Evolutionary conservation across 1,140 invertebrate genomes (phyloP), one percentile per base, ranked within the genome.

Genomic region (Zelostemma sp.): DNA sequence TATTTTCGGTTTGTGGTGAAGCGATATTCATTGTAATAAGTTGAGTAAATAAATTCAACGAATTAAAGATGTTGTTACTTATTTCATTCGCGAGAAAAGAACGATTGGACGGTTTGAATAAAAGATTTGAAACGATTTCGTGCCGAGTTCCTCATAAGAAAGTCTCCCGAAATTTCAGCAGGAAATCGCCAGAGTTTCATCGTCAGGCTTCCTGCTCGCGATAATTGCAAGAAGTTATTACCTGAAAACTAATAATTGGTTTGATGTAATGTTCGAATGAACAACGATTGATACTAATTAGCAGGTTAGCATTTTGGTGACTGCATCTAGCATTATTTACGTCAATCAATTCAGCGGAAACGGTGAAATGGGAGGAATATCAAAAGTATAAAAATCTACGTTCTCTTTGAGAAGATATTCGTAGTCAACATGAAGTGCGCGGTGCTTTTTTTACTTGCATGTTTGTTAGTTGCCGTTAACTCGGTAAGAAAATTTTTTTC

Each of bases 201-300:
- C n/a, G n/a, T n/a, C n/a, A n/a, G 28, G 35, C 2, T 12, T 40
- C 4, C 11, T 40, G 35, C 14, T 40, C 11, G 4, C 35, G 35
- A 40, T 15, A 40, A 40, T 40, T 40, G 14, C 14, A 6, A 40
- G n/a, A 12, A 12, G 11, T 40, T 6, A 12, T 2, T 15, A 40
- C 11, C 11, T 40, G 8, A 28, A 28, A 28, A 3, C 8, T 28
- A 28, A 28, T 28, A 28, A 8, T 28, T 8, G 25, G 25, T n/a
- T n/a, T n/a, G n/a, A n/a, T n/a, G 28, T 15, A 40, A 40, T 15
- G 14, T 40, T 6, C 35, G 35, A 40, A 15, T 40, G 11, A 40
- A 12, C 35, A 15, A 40, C 5, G 35, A 40, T 40, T 40, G 14
- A 40, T 40, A 40, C 3, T 40, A 40, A 40, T 40, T 40, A 40